phyloP scores from a whole-genome alignment of 2,888 invertebrate genomes.

The Macropis europaea region DNA sequence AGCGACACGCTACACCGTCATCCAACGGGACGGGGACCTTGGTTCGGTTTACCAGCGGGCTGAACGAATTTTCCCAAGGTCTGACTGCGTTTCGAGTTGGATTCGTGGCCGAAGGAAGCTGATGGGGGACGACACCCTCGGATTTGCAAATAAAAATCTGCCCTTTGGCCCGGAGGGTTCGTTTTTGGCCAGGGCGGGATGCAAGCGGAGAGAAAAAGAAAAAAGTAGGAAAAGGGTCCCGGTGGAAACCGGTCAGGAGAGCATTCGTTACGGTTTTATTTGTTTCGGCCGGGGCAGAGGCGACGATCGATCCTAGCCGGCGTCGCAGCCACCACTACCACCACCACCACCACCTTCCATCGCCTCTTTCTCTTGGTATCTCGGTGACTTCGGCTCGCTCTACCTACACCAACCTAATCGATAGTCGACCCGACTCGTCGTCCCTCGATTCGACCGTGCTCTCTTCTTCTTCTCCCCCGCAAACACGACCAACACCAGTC shows the following conservation, averaged over 20 bases:
- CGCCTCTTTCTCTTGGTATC: constrained; percentile 60
- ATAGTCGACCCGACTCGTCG: constrained; percentile 64
- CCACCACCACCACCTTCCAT: constrained; percentile 34
- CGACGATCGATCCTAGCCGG: constrained; percentile 59
- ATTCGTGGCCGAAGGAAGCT: not conserved
- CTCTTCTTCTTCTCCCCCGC: constrained; percentile 11
- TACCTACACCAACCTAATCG: constrained; percentile 64
- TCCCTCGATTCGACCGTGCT: constrained; percentile 59
- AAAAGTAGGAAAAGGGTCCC: constrained; percentile 11
- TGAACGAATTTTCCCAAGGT: not conserved
- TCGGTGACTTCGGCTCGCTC: constrained; percentile 59
- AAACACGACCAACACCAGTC: constrained; percentile 9
- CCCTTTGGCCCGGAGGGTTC: not conserved
- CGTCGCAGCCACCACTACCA: constrained; percentile 36
- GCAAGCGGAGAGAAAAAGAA: not conserved
- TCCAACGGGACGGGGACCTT: no score
- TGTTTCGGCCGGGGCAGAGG: constrained; percentile 54
- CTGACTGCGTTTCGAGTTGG: not conserved
- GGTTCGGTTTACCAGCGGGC: no score
- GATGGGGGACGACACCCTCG: not conserved
- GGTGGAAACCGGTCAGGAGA: constrained; percentile 46
- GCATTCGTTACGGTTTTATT: constrained; percentile 61
- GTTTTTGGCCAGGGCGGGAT: not conserved
- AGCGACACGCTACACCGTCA: no score
- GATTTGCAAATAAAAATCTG: constrained; percentile 20